A percentile compares a stretch with the other conserved stretches of the same genome.
Evolutionary conservation across 2,888 invertebrate species (phyloP).

Genomic region (Morpho helenor): DNA sequence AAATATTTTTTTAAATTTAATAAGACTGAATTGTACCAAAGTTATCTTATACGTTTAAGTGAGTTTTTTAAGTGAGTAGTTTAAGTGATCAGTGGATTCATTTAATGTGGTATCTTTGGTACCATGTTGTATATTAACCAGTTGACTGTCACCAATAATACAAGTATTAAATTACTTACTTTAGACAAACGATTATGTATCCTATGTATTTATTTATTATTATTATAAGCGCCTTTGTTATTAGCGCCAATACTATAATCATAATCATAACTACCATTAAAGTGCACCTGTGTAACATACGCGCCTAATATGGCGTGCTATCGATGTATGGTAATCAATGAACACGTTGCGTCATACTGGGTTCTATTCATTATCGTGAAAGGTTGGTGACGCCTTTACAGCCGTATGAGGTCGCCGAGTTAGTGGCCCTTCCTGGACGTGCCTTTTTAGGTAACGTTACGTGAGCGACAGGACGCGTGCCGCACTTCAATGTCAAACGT

Average conservation of each 20-base stretch:
- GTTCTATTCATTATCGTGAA: slow-evolving; percentile 59
- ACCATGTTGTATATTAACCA: too few relatives aligned
- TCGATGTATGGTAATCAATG: slow-evolving; percentile 55
- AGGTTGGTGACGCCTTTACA: slow-evolving; percentile 39
- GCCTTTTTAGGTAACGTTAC: slow-evolving; percentile 66
- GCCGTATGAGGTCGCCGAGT: slow-evolving; percentile 60
- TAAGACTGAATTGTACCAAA: too few relatives aligned
- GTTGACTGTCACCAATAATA: too few relatives aligned
- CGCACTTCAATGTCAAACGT: slow-evolving; percentile 49
- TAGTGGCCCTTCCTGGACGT: slow-evolving; percentile 67
- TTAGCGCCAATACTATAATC: not conserved
- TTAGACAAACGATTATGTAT: too few relatives aligned
- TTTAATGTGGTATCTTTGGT: too few relatives aligned
- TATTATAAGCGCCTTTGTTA: not conserved
- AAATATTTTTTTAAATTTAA: too few relatives aligned
- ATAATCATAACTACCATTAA: slow-evolving; percentile 8
- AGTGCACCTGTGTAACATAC: slow-evolving; percentile 22
- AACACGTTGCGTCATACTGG: slow-evolving; percentile 52
- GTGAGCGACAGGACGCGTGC: slow-evolving; percentile 60
- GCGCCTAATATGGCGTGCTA: slow-evolving; percentile 41
- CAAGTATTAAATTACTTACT: too few relatives aligned
- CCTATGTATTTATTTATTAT: too few relatives aligned
- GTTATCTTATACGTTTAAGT: too few relatives aligned
- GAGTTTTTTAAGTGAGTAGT: too few relatives aligned
- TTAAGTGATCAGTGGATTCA: too few relatives aligned